Evolutionary conservation across 2,888 invertebrate species (phyloP).

Genomic region (Tetramorium bicarinatum): DNA sequence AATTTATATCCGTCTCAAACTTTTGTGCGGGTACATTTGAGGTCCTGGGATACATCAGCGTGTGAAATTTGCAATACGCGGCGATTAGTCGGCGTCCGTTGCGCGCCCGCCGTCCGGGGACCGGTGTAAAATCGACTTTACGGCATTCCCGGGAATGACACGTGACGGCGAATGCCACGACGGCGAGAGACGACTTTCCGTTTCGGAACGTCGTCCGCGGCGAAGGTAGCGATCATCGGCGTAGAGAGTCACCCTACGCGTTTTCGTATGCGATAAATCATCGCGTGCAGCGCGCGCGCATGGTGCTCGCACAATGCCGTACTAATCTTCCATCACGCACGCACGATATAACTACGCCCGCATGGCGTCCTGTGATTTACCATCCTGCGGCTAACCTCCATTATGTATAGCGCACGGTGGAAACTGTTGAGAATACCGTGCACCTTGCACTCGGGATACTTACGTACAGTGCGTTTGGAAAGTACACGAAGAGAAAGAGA

Average conservation of each 20-base stretch:
- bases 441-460: constrained; percentile 82
- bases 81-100: constrained; percentile 37
- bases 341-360: constrained; percentile 86
- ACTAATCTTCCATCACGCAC: constrained; percentile 86
- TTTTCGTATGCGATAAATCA: constrained; percentile 83
- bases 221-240: constrained; percentile 57
- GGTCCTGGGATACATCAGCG: neutral
- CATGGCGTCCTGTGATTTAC: constrained; percentile 86
- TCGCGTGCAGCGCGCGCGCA: constrained; percentile 75
- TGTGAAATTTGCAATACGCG: constrained; percentile 25
- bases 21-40: neutral
- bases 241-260: constrained; percentile 64
- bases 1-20: neutral
- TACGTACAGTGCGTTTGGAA: constrained; percentile 73
- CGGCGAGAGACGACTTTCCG: constrained; percentile 59
- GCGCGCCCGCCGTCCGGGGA: constrained; percentile 16
- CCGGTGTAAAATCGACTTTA: constrained; percentile 52
- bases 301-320: constrained; percentile 85
- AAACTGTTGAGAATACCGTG: constrained; percentile 84
- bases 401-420: constrained; percentile 85
- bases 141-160: constrained; percentile 43
- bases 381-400: constrained; percentile 86
- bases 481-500: constrained; percentile 59
- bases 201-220: constrained; percentile 62
- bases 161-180: constrained; percentile 46